A percentile compares a stretch with the other conserved stretches of the same genome.
These are phyloP conservation scores for Potamilus streckersoni DNA, from an alignment of 1,140 invertebrate genomes.

Conservation along the genomic window DNA sequence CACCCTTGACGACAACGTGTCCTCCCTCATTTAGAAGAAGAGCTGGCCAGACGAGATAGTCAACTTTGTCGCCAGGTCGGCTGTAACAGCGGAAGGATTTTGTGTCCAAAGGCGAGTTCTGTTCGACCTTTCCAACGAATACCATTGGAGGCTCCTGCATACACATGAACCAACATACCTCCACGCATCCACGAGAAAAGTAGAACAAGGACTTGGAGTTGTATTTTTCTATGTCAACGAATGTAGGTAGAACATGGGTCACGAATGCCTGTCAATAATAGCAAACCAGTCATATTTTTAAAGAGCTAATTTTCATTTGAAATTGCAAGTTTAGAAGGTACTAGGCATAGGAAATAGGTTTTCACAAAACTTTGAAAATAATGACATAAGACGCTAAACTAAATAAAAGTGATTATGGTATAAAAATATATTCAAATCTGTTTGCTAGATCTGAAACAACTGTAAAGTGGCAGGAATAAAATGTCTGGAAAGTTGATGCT, in stretches of 20 bases:
- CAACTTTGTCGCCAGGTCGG: slow-evolving; percentile 16
- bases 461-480: too few relatives aligned
- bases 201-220: not conserved
- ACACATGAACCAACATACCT: slow-evolving; percentile 25
- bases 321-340: not conserved
- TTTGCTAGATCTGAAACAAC: too few relatives aligned
- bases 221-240: slow-evolving; percentile 13
- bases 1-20: slow-evolving; percentile 12
- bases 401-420: too few relatives aligned
- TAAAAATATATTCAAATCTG: too few relatives aligned
- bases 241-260: slow-evolving; percentile 16
- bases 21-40: slow-evolving; percentile 14
- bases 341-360: too few relatives aligned
- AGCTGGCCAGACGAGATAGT: slow-evolving; percentile 28
- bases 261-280: slow-evolving; percentile 23
- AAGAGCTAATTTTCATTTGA: not conserved
- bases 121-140: slow-evolving; percentile 19
- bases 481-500: too few relatives aligned
- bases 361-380: too few relatives aligned
- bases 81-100: slow-evolving; percentile 22
- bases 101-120: slow-evolving; percentile 12
- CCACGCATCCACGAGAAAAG: slow-evolving; percentile 17
- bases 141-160: slow-evolving; percentile 29
- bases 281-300: not conserved
- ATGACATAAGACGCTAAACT: too few relatives aligned